Evolutionary conservation across 1,140 invertebrate species (phyloP), one percentile per base, ranked within the genome.

Genomic region (Eufriesea mexicana): DNA sequence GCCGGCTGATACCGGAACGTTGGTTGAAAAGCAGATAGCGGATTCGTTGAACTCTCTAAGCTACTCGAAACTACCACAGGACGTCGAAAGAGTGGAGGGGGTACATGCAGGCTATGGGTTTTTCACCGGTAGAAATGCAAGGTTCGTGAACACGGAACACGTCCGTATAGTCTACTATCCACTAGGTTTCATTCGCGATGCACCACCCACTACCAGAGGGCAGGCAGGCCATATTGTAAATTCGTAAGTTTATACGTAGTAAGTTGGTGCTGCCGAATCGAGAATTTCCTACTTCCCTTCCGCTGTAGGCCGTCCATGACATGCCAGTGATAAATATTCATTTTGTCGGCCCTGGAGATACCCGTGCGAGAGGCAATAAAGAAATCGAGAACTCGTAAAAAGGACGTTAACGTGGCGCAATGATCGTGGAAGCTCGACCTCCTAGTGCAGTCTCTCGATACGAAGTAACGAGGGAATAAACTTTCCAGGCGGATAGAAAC

Each of bases 171-270:
- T 72, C 49, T 72, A 25, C 62, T 54, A 6, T 23, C 35, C 9
- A 4, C 35, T 35, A 35, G 10, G 25, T 62, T 51, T 28, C 25
- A n/a, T 28, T 23, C 20, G 35, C 71, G 20, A 59, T 47, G 23
- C 61, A 59, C 64, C 25, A 25, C 14, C 23, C 54, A 12, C 25
- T 14, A n/a, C 28, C 14, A 18, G 7, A 20, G 7, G 18, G 2
- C 0, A 25, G 5, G 9, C 16, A 18, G 42, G 71, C 28, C 45
- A 82, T 76, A 62, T 42, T 84, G 81, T 86, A 87, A 86, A 87
- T 86, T 87, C 61, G 85, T 87, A 87, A 87, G 76, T 87, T 87
- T 77, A 84, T 84, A 77, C 49, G 28, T 25, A 28, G 82, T n/a
- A 71, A 64, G 57, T 70, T 54, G 54, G 49, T 54, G 57, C 61